Conservation (phyloP, 1,140 invertebrate genomes). For the Popillia japonica region DNA sequence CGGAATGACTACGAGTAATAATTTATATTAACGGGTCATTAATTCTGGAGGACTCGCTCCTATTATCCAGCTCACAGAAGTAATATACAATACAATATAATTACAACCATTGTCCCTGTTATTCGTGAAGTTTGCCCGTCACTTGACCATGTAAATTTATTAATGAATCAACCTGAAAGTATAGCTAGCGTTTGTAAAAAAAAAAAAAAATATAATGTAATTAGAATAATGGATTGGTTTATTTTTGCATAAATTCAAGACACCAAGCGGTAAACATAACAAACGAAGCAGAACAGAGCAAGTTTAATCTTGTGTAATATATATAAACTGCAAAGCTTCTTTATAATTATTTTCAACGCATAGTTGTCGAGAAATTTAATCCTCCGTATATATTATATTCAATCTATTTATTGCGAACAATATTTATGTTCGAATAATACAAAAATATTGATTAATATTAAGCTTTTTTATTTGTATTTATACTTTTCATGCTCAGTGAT, state of each 20-base stretch:
- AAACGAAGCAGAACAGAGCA: neutral
- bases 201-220: neutral
- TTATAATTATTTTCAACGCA: neutral
- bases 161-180: neutral
- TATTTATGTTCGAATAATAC: too few relatives aligned
- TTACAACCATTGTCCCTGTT: neutral
- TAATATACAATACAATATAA: too few relatives aligned
- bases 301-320: neutral
- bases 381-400: neutral
- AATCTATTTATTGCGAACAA: neutral
- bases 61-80: too few relatives aligned
- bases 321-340: neutral
- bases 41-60: too few relatives aligned
- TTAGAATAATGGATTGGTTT: neutral
- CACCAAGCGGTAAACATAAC: neutral
- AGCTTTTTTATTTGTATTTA: too few relatives aligned
- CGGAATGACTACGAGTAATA: too few relatives aligned
- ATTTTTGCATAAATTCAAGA: neutral
- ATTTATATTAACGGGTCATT: too few relatives aligned
- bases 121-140: neutral
- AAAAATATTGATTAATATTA: too few relatives aligned
- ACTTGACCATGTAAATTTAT: conserved; percentile 6
- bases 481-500: neutral
- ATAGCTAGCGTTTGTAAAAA: neutral
- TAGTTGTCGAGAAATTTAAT: too few relatives aligned